phyloP scores from a whole-genome alignment of 1,140 invertebrate species.

The Eumeta japonica region DNA sequence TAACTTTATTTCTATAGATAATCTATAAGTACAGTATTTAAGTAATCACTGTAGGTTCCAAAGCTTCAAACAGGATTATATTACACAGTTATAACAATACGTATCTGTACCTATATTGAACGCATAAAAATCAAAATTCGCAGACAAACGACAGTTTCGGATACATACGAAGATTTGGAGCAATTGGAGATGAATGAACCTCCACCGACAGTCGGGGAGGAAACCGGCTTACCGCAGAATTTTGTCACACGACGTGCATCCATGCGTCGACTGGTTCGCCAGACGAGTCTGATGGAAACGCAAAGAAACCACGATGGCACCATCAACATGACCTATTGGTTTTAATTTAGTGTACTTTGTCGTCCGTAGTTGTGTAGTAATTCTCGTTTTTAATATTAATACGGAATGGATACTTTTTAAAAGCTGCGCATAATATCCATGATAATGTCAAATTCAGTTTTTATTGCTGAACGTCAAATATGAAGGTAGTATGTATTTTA shows the following conservation, averaged over 20 bases:
- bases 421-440: too few species aligned
- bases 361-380: too few species aligned
- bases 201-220: slow-evolving; percentile 36
- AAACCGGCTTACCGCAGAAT: slow-evolving; percentile 43
- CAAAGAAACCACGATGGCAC: slow-evolving; percentile 72
- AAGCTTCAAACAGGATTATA: background rate
- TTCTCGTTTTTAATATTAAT: too few species aligned
- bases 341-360: too few species aligned
- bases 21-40: too few species aligned
- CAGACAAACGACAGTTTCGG: slow-evolving; percentile 34
- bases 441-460: too few species aligned
- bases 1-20: slow-evolving; percentile 14
- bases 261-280: slow-evolving; percentile 67
- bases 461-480: too few species aligned
- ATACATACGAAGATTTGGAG: slow-evolving; percentile 64
- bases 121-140: too few species aligned
- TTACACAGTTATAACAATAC: background rate
- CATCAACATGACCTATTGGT: slow-evolving; percentile 83
- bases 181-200: slow-evolving; percentile 55
- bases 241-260: slow-evolving; percentile 48
- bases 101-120: background rate
- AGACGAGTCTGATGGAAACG: slow-evolving; percentile 76
- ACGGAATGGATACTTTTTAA: too few species aligned
- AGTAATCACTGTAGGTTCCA: too few species aligned
- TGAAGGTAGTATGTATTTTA: too few species aligned